phyloP scores from a whole-genome alignment of 2,797 vertebrate genomes.

The Syngnathus rostellatus region DNA sequence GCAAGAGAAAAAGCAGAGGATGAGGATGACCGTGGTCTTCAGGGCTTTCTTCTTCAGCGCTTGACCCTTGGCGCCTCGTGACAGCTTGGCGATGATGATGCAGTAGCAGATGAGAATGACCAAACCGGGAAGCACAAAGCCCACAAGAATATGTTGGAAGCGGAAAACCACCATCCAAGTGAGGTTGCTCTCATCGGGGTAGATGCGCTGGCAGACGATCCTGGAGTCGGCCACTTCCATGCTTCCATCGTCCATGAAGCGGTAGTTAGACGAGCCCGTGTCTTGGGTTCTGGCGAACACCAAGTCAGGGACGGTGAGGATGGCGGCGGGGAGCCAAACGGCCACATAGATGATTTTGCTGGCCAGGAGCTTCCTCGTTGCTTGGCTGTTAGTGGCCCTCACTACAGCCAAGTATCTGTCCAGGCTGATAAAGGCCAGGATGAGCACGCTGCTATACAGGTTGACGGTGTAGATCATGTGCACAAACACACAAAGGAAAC shows the following conservation, averaged over 20 bases:
- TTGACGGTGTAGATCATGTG: conserved; percentile 96
- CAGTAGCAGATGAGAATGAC: conserved; percentile 94
- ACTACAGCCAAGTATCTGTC: conserved; percentile 94
- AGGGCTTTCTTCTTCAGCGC: conserved; percentile 86
- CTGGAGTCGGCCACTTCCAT: conserved; percentile 29
- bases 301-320: conserved; percentile 87
- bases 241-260: not conserved
- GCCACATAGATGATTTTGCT: conserved; percentile 84
- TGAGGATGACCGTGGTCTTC: conserved; percentile 93
- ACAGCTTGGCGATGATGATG: conserved; percentile 88
- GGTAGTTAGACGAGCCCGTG: conserved; percentile 17
- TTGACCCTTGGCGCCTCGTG: conserved; percentile 79
- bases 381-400: conserved; percentile 87
- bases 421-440: conserved; percentile 94
- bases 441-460: conserved; percentile 92
- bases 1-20: conserved; percentile 90
- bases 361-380: conserved; percentile 79
- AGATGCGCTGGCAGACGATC: conserved; percentile 79
- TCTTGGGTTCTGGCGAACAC: conserved; percentile 75
- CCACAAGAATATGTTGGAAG: conserved; percentile 90
- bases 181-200: conserved; percentile 58
- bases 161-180: conserved; percentile 79
- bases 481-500: conserved; percentile 81
- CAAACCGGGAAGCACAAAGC: conserved; percentile 86
- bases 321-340: conserved; percentile 86